Base-by-base conservation (phyloP, 2,888 invertebrate species). In the Eupithecia centaureata region DNA sequence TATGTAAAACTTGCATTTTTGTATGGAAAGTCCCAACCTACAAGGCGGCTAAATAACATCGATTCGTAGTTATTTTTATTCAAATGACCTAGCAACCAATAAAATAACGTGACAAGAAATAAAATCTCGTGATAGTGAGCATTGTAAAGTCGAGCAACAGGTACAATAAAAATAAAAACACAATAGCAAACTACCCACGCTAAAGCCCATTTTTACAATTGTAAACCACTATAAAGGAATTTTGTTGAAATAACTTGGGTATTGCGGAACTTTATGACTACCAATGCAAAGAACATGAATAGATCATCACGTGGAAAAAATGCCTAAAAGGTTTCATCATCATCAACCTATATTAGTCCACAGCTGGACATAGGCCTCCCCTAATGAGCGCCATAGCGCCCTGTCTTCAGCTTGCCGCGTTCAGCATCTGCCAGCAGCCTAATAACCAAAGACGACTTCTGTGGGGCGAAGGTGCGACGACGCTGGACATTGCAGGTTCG, bases 171-270 rank as follows among this genome's bases (percentile, higher is more conserved):
- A 71, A 70, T 69, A 72, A 68, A 63, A 62, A 35, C 54, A 70
- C 67, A 71, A 73, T 69, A 67, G 67, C 65, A 60, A 71, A 67
- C 72, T 32, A 8, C 75, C 73, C 69, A 75, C 75, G 63, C 71
- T n/a, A 3, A 27, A 47, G 4, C 28, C 1, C 10, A n/a, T 56
- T 56, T 56, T 27, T 56, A 56, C 56, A 56, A 56, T 30, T 56
- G 15, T 27, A 10, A n/a, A 56, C 30, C 8, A 56, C 10, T 10
- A 8, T 18, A 28, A 15, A 18, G 30, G 27, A 22, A 52, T 27
- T 1, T 56, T 30, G 15, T 51, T 25, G 5, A 51, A 51, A 25
- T 13, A 52, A 52, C 27, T 52, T 27, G 1, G 5, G 13, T 27
- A 47, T 18, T 22, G 47, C 47, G 22, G 47, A 47, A 47, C 47